These are phyloP conservation scores for Sminthopsis crassicaudata DNA, from an alignment of 2,113 vertebrate species.

Conservation along the genomic window DNA sequence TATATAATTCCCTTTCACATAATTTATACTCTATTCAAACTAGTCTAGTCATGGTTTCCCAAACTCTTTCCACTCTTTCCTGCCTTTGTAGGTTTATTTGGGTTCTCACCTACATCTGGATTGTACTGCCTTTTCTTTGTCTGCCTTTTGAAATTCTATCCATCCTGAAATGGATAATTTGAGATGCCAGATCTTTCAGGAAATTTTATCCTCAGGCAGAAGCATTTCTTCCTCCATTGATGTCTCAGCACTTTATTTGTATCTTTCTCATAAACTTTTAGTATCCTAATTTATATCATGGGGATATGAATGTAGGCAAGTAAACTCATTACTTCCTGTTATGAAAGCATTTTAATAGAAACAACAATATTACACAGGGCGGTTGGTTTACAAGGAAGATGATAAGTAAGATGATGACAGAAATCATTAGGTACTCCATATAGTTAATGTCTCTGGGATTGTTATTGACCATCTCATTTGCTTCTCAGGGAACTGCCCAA, in stretches of 20 bases:
- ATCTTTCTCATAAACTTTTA: neutral
- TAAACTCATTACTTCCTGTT: neutral
- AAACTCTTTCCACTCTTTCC: neutral
- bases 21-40: neutral
- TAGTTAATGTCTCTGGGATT: neutral
- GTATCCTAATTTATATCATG: neutral
- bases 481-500: neutral
- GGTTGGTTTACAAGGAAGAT: neutral
- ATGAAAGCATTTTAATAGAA: neutral
- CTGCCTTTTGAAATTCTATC: neutral
- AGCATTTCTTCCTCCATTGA: neutral
- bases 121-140: neutral
- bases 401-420: neutral
- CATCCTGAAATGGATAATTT: neutral
- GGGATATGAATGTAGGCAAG: neutral
- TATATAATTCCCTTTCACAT: neutral
- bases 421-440: neutral
- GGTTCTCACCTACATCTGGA: slow-evolving; percentile 4
- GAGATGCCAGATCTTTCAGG: neutral
- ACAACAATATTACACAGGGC: neutral
- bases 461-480: neutral
- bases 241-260: neutral
- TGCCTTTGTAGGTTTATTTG: neutral
- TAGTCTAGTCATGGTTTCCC: neutral
- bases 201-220: neutral